Base-by-base conservation (phyloP, 2,113 vertebrate species). In the Stomatorhinus ivindoensis region DNA sequence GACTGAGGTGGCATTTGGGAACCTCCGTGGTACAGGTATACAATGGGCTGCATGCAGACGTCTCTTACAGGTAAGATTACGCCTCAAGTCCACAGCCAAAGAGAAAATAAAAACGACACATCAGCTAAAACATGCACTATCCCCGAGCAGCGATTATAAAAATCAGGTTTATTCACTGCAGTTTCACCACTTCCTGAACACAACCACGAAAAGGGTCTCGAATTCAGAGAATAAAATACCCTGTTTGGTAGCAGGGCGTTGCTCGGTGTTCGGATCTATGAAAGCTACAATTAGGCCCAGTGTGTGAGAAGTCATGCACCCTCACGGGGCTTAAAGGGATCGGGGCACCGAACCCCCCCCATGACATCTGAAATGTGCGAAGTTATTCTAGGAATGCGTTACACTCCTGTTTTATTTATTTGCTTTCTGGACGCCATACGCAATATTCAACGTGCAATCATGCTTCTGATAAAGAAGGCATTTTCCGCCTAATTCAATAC, bases 351-450 rank as follows among this genome's bases (percentile, higher is more conserved):
- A 84, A 35, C 35, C n/a, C 13, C 46, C 51, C 31, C 47, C 51
- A 11, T 51, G n/a, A 86, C 48, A 86, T 86, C 47, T 51, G 24
- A 35, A 50, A 86, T n/a, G 85, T 51, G 85, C 6, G 44, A 50
- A 86, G 31, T n/a, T 86, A 86, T 50, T 50, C n/a, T 4, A 50
- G 85, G 85, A 86, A 86, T 86, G 85, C 48, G n/a, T 51, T 51
- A 53, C 47, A 51, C 13, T 86, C 48, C 44, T 31, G 19, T 51
- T 86, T 86, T 5, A 86, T 86, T 86, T 86, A 47, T 51, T 51
- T 86, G 21, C 83, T 13, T 86, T 86, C 46, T 86, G 47, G 85
- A 50, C 48, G 48, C 21, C n/a, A 53, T 11, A 51, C 44, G 47
- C 47, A 31, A 51, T n/a, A 51, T 86, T 35, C 76, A 42, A 6